Base-by-base conservation (phyloP, 2,113 vertebrate species). In the Hippocampus abdominalis region DNA sequence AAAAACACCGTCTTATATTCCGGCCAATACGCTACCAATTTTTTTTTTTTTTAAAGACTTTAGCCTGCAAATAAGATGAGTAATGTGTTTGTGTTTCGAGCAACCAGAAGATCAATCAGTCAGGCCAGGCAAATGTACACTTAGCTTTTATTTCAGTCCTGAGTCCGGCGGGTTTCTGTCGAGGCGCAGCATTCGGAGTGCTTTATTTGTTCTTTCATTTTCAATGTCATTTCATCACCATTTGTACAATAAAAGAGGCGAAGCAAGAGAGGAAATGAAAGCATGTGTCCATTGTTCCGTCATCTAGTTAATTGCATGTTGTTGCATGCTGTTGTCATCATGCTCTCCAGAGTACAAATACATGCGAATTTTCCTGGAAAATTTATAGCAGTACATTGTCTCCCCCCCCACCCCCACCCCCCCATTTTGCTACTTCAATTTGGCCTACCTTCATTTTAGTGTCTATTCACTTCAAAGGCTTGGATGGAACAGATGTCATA, bases 401-500 rank as follows among this genome's bases (percentile, higher is more conserved):
- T 10, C 42, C 42, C 42, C 42, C 8, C 10, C 40, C 40, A 1
- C 12, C 23, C 54, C 39, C 36, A 4, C 20, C 16, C 61, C 25
- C 25, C 27, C 70, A 29, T 79, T 84, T 81, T 86, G 82, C 88
- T 81, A 83, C 40, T 90, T 90, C 82, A 84, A 90, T 89, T 89
- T 86, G 80, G 81, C 84, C 74, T 75, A 79, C 78, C 74, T 85
- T 82, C 84, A 82, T 77, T 90, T 89, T 88, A 88, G 90, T 90
- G 86, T 86, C 74, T 88, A 82, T 83, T 89, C 86, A 89, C 87
- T 87, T 91, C 89, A 91, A 90, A 92, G 89, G 81, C 75, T 81
- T 51, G 72, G 73, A 79, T 81, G 84, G 83, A 91, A 90, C 91
- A 91, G 91, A 91, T 91, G 91, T 90, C 83, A 78, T 90, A 90